Base-by-base conservation (phyloP, 2,888 invertebrate genomes). In the Sthenelais limicola region DNA sequence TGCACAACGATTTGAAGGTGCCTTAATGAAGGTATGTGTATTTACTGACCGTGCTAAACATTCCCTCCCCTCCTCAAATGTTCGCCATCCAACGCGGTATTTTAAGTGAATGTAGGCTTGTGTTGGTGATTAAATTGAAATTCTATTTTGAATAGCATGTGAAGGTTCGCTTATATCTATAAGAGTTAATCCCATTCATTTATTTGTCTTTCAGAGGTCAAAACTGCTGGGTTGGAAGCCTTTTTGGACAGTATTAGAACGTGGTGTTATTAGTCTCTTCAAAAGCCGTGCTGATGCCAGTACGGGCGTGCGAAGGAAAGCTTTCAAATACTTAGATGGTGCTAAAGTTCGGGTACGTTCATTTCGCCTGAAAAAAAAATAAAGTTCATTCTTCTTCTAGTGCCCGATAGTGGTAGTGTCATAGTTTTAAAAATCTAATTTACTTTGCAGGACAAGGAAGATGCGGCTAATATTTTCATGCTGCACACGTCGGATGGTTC, bases 241-340 rank as follows among this genome's bases (percentile, higher is more conserved):
- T 1, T 89, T 91, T 58, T 92, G 92, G 92, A 91, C 90, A 38
- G 91, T 92, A 0, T 83, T 92, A 0, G 92, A 92, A 79, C 89
- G 92, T 75, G 92, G 92, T 1, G 92, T 92, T 1, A 85, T 92
- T 0, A 90, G 91, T 0, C 91, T 91, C 88, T 88, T 87, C 76
- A 82, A 75, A 66, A 86, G 83, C 72, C 85, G 92, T 26, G 92
- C 91, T 0, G 92, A 92, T 82, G 92, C 92, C 2, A 90, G 90
- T 0, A 89, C 91, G 1, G 91, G 91, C 3, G 89, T 89, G 0
- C 89, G 90, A 78, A 85, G 90, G 67, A 90, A 91, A 78, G 90
- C 90, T 30, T 91, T 91, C 82, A 91, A 92, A 86, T 92, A 92
- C 88, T 87, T 92, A 51, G 92, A 92, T 87, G 90, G 90, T 12